Evolutionary conservation across 2,113 vertebrate species (phyloP).

Genomic region (Chelonoidis abingdonii): DNA sequence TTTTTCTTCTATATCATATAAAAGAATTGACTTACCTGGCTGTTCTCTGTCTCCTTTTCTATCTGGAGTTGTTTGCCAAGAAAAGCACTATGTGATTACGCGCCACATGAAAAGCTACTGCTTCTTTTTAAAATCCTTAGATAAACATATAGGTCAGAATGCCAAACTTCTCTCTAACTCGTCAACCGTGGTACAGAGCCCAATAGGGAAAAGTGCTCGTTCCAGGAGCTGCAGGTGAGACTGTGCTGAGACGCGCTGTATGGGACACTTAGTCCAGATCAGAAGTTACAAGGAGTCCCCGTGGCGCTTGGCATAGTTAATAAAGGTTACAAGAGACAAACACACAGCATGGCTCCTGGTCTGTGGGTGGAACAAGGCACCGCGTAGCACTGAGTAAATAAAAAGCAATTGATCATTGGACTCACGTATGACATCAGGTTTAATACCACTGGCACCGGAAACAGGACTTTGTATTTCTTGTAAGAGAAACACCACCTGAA

Average conservation of each 20-base stretch:
- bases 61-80: neutral
- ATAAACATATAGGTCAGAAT: rapidly evolving
- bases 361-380: slow-evolving; percentile 49
- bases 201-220: neutral
- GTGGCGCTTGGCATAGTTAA: neutral
- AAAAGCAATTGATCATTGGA: slow-evolving; percentile 52
- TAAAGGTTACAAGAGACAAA: neutral
- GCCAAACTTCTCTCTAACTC: neutral
- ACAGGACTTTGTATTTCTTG: slow-evolving; percentile 2
- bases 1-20: neutral
- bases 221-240: neutral
- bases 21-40: slow-evolving; percentile 30
- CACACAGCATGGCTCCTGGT: slow-evolving; percentile 27
- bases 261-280: rapidly evolving
- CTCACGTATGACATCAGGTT: slow-evolving; percentile 16
- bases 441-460: neutral
- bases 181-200: rapidly evolving
- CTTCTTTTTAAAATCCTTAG: neutral
- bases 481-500: slow-evolving; percentile 26
- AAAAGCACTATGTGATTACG: neutral
- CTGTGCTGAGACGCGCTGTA: neutral
- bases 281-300: neutral
- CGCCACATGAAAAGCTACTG: neutral
- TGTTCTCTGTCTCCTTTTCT: neutral
- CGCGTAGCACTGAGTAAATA: slow-evolving; percentile 45